Evolutionary conservation across 1,140 invertebrate species (phyloP).

Genomic region (Pseudomyrmex concolor): DNA sequence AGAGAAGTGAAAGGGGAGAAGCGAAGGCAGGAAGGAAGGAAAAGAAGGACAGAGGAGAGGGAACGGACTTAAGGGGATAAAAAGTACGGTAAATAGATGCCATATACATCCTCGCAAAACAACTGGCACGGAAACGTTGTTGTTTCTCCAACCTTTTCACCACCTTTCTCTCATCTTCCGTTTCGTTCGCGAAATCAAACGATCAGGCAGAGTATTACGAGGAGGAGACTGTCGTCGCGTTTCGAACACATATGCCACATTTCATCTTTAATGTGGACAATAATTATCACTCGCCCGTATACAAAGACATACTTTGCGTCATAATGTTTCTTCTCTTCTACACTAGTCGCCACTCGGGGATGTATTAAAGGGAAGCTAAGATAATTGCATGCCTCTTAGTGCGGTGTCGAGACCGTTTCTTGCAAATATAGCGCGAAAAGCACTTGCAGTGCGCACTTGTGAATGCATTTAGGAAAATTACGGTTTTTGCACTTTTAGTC

Average conservation of each 20-base stretch:
- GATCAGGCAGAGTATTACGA: not conserved
- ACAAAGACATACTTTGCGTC: not conserved
- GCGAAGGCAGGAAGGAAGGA: not conserved
- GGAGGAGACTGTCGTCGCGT: not conserved
- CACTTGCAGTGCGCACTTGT: not conserved
- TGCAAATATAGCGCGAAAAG: not conserved
- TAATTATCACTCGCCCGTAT: not conserved
- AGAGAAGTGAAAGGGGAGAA: not conserved
- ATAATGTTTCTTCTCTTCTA: not conserved
- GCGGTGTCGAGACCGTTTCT: conserved; percentile 13
- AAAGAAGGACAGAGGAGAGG: not conserved
- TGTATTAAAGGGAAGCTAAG: conserved; percentile 26
- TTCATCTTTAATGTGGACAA: conserved; percentile 1
- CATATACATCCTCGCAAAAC: conserved; percentile 68
- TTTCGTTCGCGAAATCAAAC: not conserved
- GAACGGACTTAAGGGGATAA: conserved; percentile 22
- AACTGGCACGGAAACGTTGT: conserved; percentile 62
- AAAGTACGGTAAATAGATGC: conserved; percentile 61
- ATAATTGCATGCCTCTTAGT: conserved; percentile 35
- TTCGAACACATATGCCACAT: not conserved
- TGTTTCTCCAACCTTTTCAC: conserved; percentile 57
- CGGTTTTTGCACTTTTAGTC: conserved; percentile 8
- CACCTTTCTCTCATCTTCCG: conserved; percentile 12
- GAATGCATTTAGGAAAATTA: conserved; percentile 55
- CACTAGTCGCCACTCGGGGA: not conserved